Percentiles rank a stretch among this genome's conserved stretches.
Conservation (phyloP, 2,797 vertebrate species). For the Champsocephalus gunnari region DNA sequence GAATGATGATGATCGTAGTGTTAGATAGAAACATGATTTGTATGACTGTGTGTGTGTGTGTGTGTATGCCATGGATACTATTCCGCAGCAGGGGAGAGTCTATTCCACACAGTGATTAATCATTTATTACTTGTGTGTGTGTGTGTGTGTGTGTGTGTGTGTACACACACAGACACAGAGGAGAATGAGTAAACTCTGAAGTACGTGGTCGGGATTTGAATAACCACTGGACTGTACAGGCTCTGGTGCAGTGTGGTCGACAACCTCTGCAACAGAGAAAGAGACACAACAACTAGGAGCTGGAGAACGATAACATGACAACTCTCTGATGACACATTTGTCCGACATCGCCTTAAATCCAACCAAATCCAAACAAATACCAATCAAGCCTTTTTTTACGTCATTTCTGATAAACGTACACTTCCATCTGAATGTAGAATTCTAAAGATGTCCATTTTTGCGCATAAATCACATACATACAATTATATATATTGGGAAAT, state of each 20-base stretch:
- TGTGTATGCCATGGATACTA: constrained; percentile 3
- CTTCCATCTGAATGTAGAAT: not conserved
- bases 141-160: too few species aligned
- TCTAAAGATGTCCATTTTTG: not conserved
- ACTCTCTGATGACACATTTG: not conserved
- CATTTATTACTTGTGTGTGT: constrained; percentile 3
- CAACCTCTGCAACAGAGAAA: constrained; percentile 49
- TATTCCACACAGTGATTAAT: constrained; percentile 61
- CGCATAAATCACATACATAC: too few species aligned
- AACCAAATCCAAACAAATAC: not conserved
- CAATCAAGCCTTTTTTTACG: not conserved
- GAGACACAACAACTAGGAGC: constrained; percentile 24
- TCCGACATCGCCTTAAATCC: not conserved
- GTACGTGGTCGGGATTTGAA: constrained; percentile 70
- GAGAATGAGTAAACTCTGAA: constrained; percentile 51
- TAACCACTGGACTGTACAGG: constrained; percentile 38
- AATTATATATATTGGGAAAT: not conserved
- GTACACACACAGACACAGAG: constrained; percentile 30
- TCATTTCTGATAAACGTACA: not conserved
- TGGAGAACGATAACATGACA: constrained; percentile 1
- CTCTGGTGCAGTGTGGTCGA: constrained; percentile 60
- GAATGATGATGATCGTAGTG: too few species aligned
- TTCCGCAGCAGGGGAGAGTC: constrained; percentile 27
- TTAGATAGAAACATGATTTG: not conserved
- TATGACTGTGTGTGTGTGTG: constrained; percentile 7